These are phyloP conservation scores for Acipenser transmontanus DNA, from an alignment of 2,797 vertebrate species.

Conservation along the genomic window DNA sequence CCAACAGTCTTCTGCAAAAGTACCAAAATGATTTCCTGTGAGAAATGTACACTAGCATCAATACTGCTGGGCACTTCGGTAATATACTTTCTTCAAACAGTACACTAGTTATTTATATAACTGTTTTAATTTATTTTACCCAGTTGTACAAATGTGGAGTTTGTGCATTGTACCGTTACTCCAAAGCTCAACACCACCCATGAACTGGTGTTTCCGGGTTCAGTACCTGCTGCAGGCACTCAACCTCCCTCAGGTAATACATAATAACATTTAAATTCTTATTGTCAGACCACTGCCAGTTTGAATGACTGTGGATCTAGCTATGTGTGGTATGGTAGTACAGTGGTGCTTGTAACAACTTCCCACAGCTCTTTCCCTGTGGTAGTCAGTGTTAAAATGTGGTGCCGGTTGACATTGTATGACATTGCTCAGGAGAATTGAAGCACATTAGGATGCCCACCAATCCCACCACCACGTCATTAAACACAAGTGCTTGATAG, in stretches of 20 bases:
- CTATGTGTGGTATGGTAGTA: too few relatives aligned
- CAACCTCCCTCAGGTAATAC: slow-evolving; percentile 11
- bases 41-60: too few relatives aligned
- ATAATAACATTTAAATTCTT: slow-evolving; percentile 22
- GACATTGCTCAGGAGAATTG: too few relatives aligned
- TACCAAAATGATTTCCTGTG: too few relatives aligned
- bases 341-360: slow-evolving; percentile 21
- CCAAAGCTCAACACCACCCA: not conserved
- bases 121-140: slow-evolving; percentile 18
- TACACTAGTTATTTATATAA: slow-evolving; percentile 10
- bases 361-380: slow-evolving; percentile 23
- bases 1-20: too few relatives aligned
- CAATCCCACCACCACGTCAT: too few relatives aligned
- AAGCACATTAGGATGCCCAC: too few relatives aligned
- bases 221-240: not conserved
- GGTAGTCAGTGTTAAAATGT: slow-evolving; percentile 27
- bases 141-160: not conserved
- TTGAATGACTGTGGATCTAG: not conserved
- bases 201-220: not conserved
- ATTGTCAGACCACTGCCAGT: not conserved
- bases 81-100: slow-evolving; percentile 10
- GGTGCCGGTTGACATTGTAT: slow-evolving; percentile 7
- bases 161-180: not conserved
- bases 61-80: not conserved
- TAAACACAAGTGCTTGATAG: too few relatives aligned